Conservation (phyloP, 2,888 invertebrate species). For the Scrobipalpa costella region DNA sequence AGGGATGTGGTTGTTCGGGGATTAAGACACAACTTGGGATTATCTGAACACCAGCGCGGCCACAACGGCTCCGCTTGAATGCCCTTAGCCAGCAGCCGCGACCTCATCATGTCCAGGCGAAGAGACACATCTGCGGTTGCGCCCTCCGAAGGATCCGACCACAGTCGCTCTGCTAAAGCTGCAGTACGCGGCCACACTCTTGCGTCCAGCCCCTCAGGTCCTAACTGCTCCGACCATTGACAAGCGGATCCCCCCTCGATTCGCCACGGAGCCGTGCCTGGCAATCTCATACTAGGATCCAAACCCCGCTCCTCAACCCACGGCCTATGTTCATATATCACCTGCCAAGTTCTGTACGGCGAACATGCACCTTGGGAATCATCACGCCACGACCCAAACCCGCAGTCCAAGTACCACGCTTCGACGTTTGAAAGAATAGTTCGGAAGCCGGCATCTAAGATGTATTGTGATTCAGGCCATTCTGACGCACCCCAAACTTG, state of each 20-base stretch:
- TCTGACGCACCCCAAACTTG: constrained; percentile 88
- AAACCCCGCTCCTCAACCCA: constrained; percentile 77
- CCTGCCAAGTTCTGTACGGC: constrained; percentile 93
- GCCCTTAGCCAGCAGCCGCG: constrained; percentile 83
- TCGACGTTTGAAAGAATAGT: constrained; percentile 93
- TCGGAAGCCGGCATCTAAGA: constrained; percentile 88
- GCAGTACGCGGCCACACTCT: constrained; percentile 92
- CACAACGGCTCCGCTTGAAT: constrained; percentile 86
- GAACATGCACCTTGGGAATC: constrained; percentile 92
- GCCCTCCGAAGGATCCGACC: constrained; percentile 82
- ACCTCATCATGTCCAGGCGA: constrained; percentile 84
- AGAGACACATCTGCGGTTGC: constrained; percentile 83
- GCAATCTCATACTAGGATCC: background rate
- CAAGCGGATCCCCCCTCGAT: constrained; percentile 90
- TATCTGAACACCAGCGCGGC: constrained; percentile 90
- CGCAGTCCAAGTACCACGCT: constrained; percentile 94
- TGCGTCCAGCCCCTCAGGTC: constrained; percentile 86
- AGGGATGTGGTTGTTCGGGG: no score
- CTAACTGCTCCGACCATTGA: constrained; percentile 92
- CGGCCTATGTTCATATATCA: constrained; percentile 90
- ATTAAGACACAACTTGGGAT: no score
- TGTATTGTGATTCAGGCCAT: constrained; percentile 89
- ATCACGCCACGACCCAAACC: constrained; percentile 92
- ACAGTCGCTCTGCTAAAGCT: constrained; percentile 90
- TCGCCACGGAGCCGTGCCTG: constrained; percentile 66